These are phyloP conservation scores for Microctonus brassicae DNA, from an alignment of 2,888 invertebrate species.

Conservation along the genomic window DNA sequence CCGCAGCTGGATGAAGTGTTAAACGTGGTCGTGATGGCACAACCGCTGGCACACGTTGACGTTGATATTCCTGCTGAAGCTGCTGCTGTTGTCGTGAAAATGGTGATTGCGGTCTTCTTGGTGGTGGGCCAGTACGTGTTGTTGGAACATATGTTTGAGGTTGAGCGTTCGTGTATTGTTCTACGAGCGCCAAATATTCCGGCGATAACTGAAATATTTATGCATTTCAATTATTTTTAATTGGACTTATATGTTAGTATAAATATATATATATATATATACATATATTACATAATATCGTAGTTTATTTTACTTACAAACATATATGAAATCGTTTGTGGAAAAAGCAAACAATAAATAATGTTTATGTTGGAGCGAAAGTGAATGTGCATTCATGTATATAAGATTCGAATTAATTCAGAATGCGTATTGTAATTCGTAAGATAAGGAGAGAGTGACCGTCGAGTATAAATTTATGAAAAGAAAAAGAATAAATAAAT, in stretches of 20 bases:
- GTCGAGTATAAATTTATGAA: not conserved
- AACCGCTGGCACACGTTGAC: constrained; percentile 60
- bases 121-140: constrained; percentile 44
- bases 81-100: constrained; percentile 63
- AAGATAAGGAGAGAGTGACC: not conserved
- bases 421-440: not conserved
- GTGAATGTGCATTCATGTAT: not conserved
- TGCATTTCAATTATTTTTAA: not conserved
- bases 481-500: not conserved
- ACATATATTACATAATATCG: not conserved
- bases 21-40: constrained; percentile 59
- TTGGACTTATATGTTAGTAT: no score
- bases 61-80: constrained; percentile 63
- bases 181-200: constrained; percentile 60
- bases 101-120: constrained; percentile 56
- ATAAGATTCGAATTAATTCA: not conserved
- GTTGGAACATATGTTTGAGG: constrained; percentile 37
- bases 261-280: not conserved
- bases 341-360: not conserved
- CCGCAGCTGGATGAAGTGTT: constrained; percentile 58
- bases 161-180: constrained; percentile 59
- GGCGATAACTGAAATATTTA: constrained; percentile 60
- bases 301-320: not conserved
- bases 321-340: not conserved
- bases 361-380: not conserved